phyloP scores from a whole-genome alignment of 2,113 vertebrate species.

The Megaleporinus macrocephalus region DNA sequence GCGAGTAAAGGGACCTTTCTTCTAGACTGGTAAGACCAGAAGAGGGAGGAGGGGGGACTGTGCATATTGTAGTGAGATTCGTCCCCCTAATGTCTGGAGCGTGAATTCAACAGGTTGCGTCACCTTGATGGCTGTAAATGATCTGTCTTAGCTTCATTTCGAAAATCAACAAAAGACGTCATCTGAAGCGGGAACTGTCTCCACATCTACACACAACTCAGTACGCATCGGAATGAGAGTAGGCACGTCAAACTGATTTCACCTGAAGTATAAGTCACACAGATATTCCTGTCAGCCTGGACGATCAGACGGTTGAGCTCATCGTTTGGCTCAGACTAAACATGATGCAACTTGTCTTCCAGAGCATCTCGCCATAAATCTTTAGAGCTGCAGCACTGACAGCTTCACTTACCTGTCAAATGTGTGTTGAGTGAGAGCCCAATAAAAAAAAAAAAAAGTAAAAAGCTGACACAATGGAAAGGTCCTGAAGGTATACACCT shows the following conservation, averaged over 20 bases:
- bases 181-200: too few species aligned
- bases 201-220: too few species aligned
- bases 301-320: background rate
- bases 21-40: too few species aligned
- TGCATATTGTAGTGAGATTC: too few species aligned
- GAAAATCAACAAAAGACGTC: too few species aligned
- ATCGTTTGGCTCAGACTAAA: background rate
- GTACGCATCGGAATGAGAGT: too few species aligned
- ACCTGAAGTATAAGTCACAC: background rate
- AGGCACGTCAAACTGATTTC: background rate
- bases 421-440: background rate
- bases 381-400: background rate
- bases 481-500: background rate
- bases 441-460: constrained; percentile 1
- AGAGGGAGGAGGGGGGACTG: too few species aligned
- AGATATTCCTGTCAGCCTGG: background rate
- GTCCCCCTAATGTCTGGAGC: too few species aligned
- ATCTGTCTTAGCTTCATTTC: too few species aligned
- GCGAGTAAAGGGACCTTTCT: too few species aligned
- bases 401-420: constrained; percentile 9
- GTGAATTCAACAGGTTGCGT: too few species aligned
- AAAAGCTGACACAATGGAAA: background rate
- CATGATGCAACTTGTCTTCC: background rate
- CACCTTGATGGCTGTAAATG: too few species aligned
- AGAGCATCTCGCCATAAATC: background rate